Evolutionary conservation across 2,888 invertebrate genomes (phyloP).

Genomic region (Apodemia zela): DNA sequence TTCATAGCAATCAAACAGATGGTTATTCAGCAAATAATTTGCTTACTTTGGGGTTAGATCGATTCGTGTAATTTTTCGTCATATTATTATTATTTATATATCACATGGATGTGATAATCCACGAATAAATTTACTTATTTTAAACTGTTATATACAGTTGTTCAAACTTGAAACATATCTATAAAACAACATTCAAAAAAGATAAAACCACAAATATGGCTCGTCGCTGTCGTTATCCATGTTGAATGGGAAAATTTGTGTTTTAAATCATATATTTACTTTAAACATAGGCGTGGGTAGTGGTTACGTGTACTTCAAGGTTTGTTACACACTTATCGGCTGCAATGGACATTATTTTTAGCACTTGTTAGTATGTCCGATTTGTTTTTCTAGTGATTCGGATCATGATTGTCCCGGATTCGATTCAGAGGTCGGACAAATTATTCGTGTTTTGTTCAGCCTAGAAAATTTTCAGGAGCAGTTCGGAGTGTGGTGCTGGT

Average conservation of each 20-base stretch:
- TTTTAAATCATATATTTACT: slow-evolving; percentile 29
- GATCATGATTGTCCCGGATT: neutral
- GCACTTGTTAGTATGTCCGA: slow-evolving; percentile 16
- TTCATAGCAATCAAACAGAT: no score
- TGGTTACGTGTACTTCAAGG: slow-evolving; percentile 53
- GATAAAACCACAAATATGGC: slow-evolving; percentile 3
- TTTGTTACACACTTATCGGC: slow-evolving; percentile 40
- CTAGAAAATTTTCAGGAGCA: no score
- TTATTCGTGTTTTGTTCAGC: neutral
- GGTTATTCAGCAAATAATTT: no score
- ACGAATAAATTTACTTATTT: no score
- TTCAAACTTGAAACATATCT: no score
- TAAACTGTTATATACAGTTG: no score
- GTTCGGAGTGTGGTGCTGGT: no score
- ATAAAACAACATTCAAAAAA: neutral
- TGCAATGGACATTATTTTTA: slow-evolving; percentile 38
- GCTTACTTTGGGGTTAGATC: no score
- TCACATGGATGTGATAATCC: no score
- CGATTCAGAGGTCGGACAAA: neutral
- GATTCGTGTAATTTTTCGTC: no score
- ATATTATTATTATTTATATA: no score
- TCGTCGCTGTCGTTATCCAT: neutral
- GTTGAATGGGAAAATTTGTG: neutral
- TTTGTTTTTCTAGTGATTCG: neutral
- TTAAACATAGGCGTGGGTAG: slow-evolving; percentile 56